Evolutionary conservation across 2,113 vertebrate genomes (phyloP).

Genomic region (Coptodon bakossiorum): DNA sequence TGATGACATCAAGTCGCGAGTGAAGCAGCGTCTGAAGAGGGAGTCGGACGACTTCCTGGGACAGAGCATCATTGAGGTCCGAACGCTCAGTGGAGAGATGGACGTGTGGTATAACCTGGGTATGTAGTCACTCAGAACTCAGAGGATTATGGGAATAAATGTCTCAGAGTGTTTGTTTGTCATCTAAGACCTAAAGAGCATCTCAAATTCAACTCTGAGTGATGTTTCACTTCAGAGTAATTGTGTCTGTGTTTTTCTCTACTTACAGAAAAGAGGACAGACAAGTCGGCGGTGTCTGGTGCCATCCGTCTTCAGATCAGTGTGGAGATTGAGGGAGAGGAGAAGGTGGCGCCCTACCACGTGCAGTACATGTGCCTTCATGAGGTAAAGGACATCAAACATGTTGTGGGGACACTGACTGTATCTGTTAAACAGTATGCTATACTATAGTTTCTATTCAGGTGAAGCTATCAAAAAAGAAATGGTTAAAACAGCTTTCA

Average conservation of each 20-base stretch:
- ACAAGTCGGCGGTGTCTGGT: slow-evolving; percentile 92
- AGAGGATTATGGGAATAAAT: not conserved
- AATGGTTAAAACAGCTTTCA: accelerated
- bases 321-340: slow-evolving; percentile 95
- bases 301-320: slow-evolving; percentile 92
- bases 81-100: slow-evolving; percentile 96
- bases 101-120: slow-evolving; percentile 99
- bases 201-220: not conserved
- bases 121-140: slow-evolving; percentile 34
- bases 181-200: not conserved
- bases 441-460: not conserved
- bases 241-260: not conserved
- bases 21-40: slow-evolving; percentile 95
- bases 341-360: slow-evolving; percentile 93
- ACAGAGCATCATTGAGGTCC: slow-evolving; percentile 97
- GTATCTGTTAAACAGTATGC: not conserved
- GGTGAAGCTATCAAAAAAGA: not conserved
- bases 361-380: slow-evolving; percentile 94
- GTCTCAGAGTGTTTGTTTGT: not conserved
- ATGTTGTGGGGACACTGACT: not conserved
- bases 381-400: slow-evolving; percentile 73
- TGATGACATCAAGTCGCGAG: slow-evolving; percentile 92
- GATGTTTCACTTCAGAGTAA: not conserved
- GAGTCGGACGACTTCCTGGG: slow-evolving; percentile 96
- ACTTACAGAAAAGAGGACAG: slow-evolving; percentile 87